These are phyloP conservation scores for Danio albolineatus DNA, from an alignment of 2,797 vertebrate species.

Conservation along the genomic window DNA sequence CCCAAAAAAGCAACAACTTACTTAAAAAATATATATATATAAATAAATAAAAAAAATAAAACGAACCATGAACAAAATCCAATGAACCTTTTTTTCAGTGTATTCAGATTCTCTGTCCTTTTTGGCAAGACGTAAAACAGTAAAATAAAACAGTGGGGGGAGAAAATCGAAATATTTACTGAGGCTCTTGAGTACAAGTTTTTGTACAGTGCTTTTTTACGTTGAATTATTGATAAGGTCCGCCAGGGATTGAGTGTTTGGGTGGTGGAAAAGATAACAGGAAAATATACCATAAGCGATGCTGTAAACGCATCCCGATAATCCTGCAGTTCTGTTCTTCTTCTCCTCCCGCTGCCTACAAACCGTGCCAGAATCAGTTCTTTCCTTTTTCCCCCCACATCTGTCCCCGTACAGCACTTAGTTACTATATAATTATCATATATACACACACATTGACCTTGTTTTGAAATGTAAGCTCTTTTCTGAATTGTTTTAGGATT, in stretches of 20 bases:
- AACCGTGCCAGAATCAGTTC: not conserved
- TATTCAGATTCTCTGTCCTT: no score
- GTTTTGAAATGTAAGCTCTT: no score
- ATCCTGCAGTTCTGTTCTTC: not conserved
- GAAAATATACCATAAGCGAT: constrained; percentile 23
- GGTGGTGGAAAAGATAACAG: constrained; percentile 18
- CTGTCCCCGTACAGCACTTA: not conserved
- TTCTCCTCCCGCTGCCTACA: not conserved
- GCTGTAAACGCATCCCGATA: not conserved
- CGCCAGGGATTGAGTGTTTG: not conserved
- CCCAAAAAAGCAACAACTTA: no score
- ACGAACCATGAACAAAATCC: no score
- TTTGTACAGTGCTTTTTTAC: constrained; percentile 49
- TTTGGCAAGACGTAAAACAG: no score
- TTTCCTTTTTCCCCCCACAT: not conserved
- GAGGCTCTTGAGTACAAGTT: no score
- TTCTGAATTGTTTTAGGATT: no score
- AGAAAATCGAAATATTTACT: constrained; percentile 41
- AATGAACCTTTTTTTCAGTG: no score
- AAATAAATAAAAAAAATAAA: no score
- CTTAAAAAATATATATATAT: no score
- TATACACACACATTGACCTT: no score
- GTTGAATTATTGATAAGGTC: constrained; percentile 53
- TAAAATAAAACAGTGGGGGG: not conserved
- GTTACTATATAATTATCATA: no score